Percentiles rank a stretch among this genome's conserved stretches.
Evolutionary conservation across 2,113 vertebrate species (phyloP).

Genomic region (Sceloporus tristichus): DNA sequence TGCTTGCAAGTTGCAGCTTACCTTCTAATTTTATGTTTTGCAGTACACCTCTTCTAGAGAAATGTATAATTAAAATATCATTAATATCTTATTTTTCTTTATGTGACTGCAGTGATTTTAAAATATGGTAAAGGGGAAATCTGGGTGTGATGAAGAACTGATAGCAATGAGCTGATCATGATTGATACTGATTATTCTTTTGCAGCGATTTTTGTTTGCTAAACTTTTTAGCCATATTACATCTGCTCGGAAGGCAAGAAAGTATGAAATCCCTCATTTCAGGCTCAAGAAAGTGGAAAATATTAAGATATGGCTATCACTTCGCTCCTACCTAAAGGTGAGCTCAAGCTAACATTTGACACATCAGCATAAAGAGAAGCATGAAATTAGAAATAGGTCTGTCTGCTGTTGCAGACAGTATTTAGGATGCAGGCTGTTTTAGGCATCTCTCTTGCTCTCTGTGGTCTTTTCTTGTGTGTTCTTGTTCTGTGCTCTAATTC

Average conservation of each 20-base stretch:
- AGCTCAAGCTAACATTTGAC: constrained; percentile 4
- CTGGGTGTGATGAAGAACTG: not conserved
- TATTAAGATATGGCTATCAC: constrained; percentile 98
- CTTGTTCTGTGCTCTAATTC: rapidly evolving
- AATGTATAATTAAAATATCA: constrained; percentile 7
- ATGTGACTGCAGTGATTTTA: not conserved
- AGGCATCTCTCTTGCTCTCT: rapidly evolving
- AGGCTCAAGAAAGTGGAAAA: constrained; percentile 98
- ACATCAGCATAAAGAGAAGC: not conserved
- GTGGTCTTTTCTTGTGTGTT: not conserved
- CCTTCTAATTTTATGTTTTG: rapidly evolving
- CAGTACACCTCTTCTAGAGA: not conserved
- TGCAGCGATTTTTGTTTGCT: constrained; percentile 94
- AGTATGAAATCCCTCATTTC: constrained; percentile 97
- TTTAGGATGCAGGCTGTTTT: not conserved
- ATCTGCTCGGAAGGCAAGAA: constrained; percentile 96
- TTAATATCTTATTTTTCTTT: not conserved
- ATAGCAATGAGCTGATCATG: constrained; percentile 8
- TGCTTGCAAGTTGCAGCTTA: not conserved
- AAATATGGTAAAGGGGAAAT: not conserved
- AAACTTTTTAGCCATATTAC: constrained; percentile 98
- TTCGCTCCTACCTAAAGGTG: constrained; percentile 96
- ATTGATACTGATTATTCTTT: constrained; percentile 32
- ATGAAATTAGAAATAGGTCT: rapidly evolving
- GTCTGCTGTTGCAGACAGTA: not conserved